Conservation (phyloP, 2,113 vertebrate species). For the Sceloporus tristichus region DNA sequence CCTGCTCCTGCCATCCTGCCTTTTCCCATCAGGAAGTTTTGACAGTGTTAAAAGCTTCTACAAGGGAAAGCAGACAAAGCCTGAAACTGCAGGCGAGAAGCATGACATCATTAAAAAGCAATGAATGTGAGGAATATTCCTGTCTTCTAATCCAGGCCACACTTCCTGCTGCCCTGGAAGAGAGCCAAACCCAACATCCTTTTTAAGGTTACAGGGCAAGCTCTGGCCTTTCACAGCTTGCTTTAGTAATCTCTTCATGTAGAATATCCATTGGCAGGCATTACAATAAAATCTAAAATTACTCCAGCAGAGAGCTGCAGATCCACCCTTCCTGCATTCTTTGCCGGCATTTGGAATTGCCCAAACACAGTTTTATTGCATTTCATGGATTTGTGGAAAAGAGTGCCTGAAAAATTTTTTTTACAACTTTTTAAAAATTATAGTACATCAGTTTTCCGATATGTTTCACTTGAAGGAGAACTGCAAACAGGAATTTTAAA, state of each 20-base stretch:
- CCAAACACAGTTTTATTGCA: constrained; percentile 54
- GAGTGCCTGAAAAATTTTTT: neutral
- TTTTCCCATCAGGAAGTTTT: constrained; percentile 71
- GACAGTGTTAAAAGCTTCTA: constrained; percentile 65
- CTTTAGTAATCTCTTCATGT: constrained; percentile 76
- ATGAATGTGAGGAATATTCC: constrained; percentile 77
- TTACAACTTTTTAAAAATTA: neutral
- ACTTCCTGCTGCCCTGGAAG: constrained; percentile 83
- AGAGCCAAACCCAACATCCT: constrained; percentile 85
- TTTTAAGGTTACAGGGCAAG: constrained; percentile 85
- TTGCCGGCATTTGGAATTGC: constrained; percentile 67
- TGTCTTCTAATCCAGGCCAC: constrained; percentile 75
- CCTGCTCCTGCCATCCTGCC: constrained; percentile 2
- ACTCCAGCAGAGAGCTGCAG: constrained; percentile 70
- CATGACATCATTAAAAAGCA: constrained; percentile 79
- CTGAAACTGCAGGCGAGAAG: constrained; percentile 68
- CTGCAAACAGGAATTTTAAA: constrained; percentile 38
- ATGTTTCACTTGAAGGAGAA: constrained; percentile 33
- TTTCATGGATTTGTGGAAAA: constrained; percentile 42
- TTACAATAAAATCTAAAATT: constrained; percentile 84
- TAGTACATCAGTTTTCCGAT: constrained; percentile 16
- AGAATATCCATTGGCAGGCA: constrained; percentile 73
- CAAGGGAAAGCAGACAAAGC: constrained; percentile 63
- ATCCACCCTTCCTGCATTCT: constrained; percentile 85
- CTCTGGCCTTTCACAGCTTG: constrained; percentile 84